Base-by-base conservation (phyloP, 2,888 invertebrate species). In the Chloroclystis v-ata region DNA sequence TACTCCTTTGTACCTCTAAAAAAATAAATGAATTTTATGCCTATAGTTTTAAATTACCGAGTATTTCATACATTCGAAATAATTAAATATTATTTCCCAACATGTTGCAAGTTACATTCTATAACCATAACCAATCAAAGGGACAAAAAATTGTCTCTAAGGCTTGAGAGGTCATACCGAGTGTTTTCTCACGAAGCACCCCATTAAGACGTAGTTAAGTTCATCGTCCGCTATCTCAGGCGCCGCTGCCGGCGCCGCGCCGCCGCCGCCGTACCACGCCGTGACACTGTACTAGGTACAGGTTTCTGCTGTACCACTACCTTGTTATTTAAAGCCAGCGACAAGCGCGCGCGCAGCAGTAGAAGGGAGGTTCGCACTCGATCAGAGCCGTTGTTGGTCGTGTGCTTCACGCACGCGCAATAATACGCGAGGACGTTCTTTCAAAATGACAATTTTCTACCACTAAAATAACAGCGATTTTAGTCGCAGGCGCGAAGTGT, bases 291-390 rank as follows among this genome's bases (percentile, higher is more conserved):
- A 40, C 40, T 32, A 32, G 12, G 32, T 44, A 41, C 35, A 35
- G 16, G 35, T 44, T 28, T 41, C 37, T 41, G 28, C 37, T 41
- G 28, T 44, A 30, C 46, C 37, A 30, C 52, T 44, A 47, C 43
- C 50, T 55, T 45, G 56, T 60, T 62, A 61, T 40, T 46, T 46
- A 45, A 63, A 61, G 56, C 49, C 47, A 43, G 47, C 43, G 43
- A 43, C 47, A 50, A 52, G 69, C 70, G 70, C 76, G 75, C 77
- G 76, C 78, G 77, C 69, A 72, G 60, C 70, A 82, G 82, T 85
- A 74, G 70, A 68, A 72, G 69, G 73, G 69, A 72, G 75, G 75
- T 70, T 69, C 64, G 75, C 75, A 74, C 69, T 76, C 74, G 67
- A 67, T 68, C 63, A 71, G 72, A 72, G 75, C 75, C 71, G 73